Evolutionary conservation across 2,113 vertebrate genomes (phyloP).

Genomic region (Eulemur macaco): DNA sequence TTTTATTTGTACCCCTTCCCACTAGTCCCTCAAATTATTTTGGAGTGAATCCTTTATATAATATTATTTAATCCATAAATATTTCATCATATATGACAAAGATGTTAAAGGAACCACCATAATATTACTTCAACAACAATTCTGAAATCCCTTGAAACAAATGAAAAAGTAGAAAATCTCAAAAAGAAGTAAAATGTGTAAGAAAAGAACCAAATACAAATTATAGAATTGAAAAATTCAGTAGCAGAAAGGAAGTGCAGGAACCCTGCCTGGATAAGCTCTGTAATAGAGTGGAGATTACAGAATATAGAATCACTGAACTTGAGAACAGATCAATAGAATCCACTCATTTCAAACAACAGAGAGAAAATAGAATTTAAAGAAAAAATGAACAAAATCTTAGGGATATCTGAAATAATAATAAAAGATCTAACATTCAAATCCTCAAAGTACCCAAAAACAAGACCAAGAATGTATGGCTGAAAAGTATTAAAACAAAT

Average conservation of each 20-base stretch:
- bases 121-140: neutral
- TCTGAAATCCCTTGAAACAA: neutral
- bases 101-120: neutral
- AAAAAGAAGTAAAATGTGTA: neutral
- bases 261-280: accelerated
- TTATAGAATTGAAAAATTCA: neutral
- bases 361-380: neutral
- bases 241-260: accelerated
- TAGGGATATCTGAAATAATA: neutral
- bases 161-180: neutral
- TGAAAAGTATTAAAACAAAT: neutral
- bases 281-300: neutral
- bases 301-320: neutral
- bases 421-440: neutral
- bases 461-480: neutral
- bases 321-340: neutral
- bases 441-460: neutral
- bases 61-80: neutral
- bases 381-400: neutral
- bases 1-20: neutral
- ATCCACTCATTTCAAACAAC: neutral
- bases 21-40: neutral
- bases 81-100: neutral
- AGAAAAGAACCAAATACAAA: neutral
- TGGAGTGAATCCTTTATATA: neutral